Percentiles rank a stretch among this genome's conserved stretches.
These are phyloP conservation scores for Psilopsiagon aymara DNA, from an alignment of 2,113 vertebrate species.

Conservation along the genomic window DNA sequence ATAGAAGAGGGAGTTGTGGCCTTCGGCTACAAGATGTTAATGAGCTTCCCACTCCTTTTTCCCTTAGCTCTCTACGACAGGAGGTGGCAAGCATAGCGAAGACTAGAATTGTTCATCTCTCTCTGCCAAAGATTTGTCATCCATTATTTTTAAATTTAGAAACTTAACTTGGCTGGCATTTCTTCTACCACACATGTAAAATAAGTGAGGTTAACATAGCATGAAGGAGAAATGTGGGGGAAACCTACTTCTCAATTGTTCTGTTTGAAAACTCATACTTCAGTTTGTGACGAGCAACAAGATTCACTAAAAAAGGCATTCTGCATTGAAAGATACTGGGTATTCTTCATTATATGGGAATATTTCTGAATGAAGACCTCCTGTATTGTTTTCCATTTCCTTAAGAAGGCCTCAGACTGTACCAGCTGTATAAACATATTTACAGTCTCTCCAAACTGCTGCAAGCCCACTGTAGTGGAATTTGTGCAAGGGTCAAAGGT, in stretches of 20 bases:
- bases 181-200: slow-evolving; percentile 37
- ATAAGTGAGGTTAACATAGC: slow-evolving; percentile 12
- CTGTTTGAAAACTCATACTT: slow-evolving; percentile 39
- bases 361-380: slow-evolving; percentile 25
- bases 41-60: slow-evolving; percentile 26
- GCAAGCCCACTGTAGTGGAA: neutral
- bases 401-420: slow-evolving; percentile 29
- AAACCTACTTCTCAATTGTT: slow-evolving; percentile 29
- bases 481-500: slow-evolving; percentile 27
- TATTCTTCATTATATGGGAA: neutral
- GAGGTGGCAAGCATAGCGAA: neutral
- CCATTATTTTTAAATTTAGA: slow-evolving; percentile 65
- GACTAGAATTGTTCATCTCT: neutral
- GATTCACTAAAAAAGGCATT: slow-evolving; percentile 7
- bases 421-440: slow-evolving; percentile 59
- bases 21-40: slow-evolving; percentile 5
- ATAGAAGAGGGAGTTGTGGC: neutral
- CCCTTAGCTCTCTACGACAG: neutral
- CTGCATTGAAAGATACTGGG: neutral
- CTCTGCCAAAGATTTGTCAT: slow-evolving; percentile 45
- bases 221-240: neutral
- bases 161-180: slow-evolving; percentile 61
- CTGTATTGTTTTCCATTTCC: slow-evolving; percentile 13
- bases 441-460: neutral
- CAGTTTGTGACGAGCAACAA: slow-evolving; percentile 15